phyloP scores from a whole-genome alignment of 2,888 invertebrate species.

The Scrobipalpa atriplicella region DNA sequence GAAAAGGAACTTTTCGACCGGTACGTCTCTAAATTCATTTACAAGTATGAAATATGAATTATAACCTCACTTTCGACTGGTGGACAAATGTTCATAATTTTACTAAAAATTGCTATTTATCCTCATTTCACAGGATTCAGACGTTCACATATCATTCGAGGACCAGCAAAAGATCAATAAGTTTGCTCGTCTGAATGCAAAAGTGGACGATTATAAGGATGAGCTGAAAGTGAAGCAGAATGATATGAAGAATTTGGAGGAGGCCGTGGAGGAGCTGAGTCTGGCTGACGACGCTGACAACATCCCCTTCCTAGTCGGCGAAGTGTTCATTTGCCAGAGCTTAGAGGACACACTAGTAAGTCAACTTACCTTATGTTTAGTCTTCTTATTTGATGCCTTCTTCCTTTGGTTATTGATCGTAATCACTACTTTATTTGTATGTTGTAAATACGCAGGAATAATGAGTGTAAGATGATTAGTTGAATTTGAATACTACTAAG shows the following conservation, averaged over 20 bases:
- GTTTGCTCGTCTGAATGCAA: constrained; percentile 96
- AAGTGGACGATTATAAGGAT: constrained; percentile 94
- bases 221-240: constrained; percentile 94
- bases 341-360: constrained; percentile 89
- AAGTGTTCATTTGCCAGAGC: constrained; percentile 93
- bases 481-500: too few relatives aligned
- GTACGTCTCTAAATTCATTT: constrained; percentile 68
- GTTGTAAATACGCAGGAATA: too few relatives aligned
- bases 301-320: constrained; percentile 93
- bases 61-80: constrained; percentile 33
- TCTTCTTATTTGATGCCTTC: not conserved
- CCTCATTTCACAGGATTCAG: constrained; percentile 85
- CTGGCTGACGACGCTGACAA: constrained; percentile 89
- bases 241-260: constrained; percentile 95
- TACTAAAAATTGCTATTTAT: constrained; percentile 28
- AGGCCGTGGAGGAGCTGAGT: constrained; percentile 94
- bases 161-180: constrained; percentile 99
- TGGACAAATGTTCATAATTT: constrained; percentile 28
- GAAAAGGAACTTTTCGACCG: constrained; percentile 88
- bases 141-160: constrained; percentile 96
- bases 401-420: too few relatives aligned
- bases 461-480: too few relatives aligned
- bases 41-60: not conserved
- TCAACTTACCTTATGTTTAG: constrained; percentile 9
- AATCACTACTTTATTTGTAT: too few relatives aligned